phyloP scores from a whole-genome alignment of 2,113 vertebrate species.

The Pseudorectes ferrugineus region DNA sequence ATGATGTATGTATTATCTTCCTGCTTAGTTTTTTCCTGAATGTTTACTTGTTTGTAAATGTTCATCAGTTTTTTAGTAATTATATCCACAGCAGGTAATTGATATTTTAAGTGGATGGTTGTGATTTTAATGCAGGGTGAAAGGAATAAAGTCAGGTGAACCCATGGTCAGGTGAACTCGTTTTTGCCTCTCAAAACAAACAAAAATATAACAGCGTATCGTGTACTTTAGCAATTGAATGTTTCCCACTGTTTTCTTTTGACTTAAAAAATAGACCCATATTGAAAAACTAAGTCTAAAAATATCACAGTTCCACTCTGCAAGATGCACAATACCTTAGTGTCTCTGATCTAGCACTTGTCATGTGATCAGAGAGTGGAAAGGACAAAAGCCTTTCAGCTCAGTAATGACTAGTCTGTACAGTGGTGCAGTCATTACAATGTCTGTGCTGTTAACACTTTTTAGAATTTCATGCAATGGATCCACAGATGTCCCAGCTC shows the following conservation, averaged over 20 bases:
- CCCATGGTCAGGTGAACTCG: background rate
- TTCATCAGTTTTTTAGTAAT: background rate
- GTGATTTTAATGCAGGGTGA: background rate
- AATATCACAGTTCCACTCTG: background rate
- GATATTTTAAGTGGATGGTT: background rate
- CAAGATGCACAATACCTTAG: background rate
- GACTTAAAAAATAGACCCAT: background rate
- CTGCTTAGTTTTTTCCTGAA: background rate
- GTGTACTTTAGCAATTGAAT: background rate
- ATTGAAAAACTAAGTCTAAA: background rate
- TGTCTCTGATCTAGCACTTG: background rate
- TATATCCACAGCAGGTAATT: background rate
- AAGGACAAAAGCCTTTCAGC: background rate
- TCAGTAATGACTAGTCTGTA: background rate
- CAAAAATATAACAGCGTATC: background rate
- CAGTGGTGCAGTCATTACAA: background rate
- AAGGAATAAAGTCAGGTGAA: background rate
- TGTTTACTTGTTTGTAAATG: background rate
- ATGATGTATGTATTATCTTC: background rate
- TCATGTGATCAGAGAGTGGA: background rate
- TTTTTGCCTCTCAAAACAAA: background rate
- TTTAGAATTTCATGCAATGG: background rate
- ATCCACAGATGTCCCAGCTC: background rate
- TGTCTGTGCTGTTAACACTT: background rate
- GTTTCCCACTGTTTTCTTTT: background rate